phyloP scores from a whole-genome alignment of 2,797 vertebrate species.

The Trichosurus vulpecula region DNA sequence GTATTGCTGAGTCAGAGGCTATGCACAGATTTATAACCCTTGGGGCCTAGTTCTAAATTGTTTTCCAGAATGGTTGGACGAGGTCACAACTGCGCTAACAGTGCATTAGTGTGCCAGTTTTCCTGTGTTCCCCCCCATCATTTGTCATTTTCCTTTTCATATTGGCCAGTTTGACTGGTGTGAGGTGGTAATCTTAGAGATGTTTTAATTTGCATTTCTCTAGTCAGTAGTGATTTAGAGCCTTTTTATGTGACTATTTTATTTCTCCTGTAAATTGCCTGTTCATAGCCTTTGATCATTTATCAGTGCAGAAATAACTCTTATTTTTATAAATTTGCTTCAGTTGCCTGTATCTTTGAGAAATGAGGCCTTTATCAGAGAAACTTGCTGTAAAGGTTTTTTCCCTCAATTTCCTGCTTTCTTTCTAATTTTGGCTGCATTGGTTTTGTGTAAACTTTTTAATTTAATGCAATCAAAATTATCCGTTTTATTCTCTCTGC shows the following conservation, averaged over 20 bases:
- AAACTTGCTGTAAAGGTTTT: no score
- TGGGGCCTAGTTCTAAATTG: background rate
- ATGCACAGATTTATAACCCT: background rate
- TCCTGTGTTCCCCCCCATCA: background rate
- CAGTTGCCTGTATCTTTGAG: background rate
- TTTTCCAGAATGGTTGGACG: background rate
- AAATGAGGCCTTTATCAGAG: background rate
- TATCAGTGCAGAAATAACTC: background rate
- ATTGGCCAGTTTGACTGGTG: background rate
- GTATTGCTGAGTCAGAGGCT: background rate
- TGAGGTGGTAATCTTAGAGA: background rate
- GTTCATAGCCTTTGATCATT: background rate
- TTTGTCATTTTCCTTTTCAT: background rate
- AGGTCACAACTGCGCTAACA: background rate
- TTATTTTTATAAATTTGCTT: background rate
- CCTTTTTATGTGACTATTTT: background rate
- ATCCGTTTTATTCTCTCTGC: background rate
- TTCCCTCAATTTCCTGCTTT: background rate
- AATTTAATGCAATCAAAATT: background rate
- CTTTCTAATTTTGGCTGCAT: background rate
- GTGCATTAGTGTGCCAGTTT: background rate
- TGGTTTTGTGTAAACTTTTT: background rate
- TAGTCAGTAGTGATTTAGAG: background rate
- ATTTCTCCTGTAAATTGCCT: background rate
- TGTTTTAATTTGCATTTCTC: background rate